Evolutionary conservation across 92 coral and sea anemone genomes (phyloP), one percentile per base, ranked within the genome.

Genomic region (Epizoanthus stellaris): DNA sequence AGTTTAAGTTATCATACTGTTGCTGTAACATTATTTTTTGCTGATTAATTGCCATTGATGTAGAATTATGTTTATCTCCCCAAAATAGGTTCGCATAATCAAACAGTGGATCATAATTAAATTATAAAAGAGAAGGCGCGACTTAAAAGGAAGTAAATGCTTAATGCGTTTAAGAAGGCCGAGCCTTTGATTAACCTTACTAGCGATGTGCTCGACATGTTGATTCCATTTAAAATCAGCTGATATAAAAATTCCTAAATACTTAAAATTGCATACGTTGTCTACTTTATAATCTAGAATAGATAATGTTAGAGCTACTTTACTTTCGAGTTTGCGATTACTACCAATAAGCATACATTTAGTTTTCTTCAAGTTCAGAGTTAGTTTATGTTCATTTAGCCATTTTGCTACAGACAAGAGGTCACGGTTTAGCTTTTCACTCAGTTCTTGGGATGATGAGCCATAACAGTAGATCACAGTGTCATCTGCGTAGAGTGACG

Each of bases 271-370:
- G 9, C 19, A 2, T 1, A 62, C 73, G 54, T 64, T 80, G 4
- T 5, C 56, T 3, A 57, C 73, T 1, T 60, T 57, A 42, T 80
- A 60, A 30, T 56, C 49, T 64, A 56, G 17, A 39, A 80, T 62
- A 12, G 84, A 62, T 38, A 80, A 21, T 38, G 67, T 62, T 40
- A 62, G 15, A 13, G 66, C 12, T 36, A 19, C 84, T 11, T 62
- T 80, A 80, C 73, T 19, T 74, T 42, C 80, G 0, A 40, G 10
- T 61, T 38, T 80, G 17, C 49, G 16, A 30, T 62, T 63, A 19
- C 85, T 80, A 65, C 85, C 85, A 1, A 80, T 80, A 4, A 80
- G 25, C 85, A 80, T 80, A 20, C 70, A 39, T 40, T 80, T 80
- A 2, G 85, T 63, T 80, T 80, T 80, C 16, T 80, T 36, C 8